Evolutionary conservation across 2,888 invertebrate genomes (phyloP).

Genomic region (Rhogogaster chlorosoma): DNA sequence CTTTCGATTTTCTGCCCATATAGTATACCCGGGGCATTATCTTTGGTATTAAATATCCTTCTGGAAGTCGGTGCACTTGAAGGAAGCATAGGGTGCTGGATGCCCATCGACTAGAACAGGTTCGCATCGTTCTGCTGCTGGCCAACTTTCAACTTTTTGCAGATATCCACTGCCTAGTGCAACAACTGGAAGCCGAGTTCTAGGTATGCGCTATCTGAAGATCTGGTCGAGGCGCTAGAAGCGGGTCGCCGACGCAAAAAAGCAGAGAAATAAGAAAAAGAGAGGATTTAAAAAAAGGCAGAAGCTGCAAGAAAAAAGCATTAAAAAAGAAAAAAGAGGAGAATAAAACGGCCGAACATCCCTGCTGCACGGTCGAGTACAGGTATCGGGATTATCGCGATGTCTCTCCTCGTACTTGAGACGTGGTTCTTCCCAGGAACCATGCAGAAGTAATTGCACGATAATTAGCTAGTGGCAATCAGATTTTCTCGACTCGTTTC

Average conservation of each 20-base stretch:
- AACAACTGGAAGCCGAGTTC: conserved; percentile 59
- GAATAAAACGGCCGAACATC: neutral
- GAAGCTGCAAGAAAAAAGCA: conserved; percentile 21
- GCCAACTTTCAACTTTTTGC: conserved; percentile 63
- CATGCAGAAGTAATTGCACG: conserved; percentile 43
- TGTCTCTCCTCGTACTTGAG: conserved; percentile 44
- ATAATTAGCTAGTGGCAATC: conserved; percentile 46
- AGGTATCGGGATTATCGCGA: conserved; percentile 47
- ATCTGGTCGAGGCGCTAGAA: conserved; percentile 58
- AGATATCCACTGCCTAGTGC: conserved; percentile 61
- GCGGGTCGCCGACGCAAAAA: conserved; percentile 45
- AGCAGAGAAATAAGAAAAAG: neutral
- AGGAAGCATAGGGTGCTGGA: conserved; percentile 24
- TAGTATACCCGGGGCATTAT: neutral
- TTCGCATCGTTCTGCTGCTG: conserved; percentile 59
- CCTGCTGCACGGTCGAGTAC: neutral
- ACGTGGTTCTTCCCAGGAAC: conserved; percentile 30
- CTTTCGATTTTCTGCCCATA: neutral
- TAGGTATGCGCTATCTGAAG: conserved; percentile 61
- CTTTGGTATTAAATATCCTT: conserved; percentile 30
- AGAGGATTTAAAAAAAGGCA: neutral
- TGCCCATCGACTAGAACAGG: conserved; percentile 60
- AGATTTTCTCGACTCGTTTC: conserved; percentile 35
- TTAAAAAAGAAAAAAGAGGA: neutral
- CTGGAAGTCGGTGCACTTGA: conserved; percentile 23